Evolutionary conservation across 2,797 vertebrate species (phyloP).

Genomic region (Streptopelia turtur): DNA sequence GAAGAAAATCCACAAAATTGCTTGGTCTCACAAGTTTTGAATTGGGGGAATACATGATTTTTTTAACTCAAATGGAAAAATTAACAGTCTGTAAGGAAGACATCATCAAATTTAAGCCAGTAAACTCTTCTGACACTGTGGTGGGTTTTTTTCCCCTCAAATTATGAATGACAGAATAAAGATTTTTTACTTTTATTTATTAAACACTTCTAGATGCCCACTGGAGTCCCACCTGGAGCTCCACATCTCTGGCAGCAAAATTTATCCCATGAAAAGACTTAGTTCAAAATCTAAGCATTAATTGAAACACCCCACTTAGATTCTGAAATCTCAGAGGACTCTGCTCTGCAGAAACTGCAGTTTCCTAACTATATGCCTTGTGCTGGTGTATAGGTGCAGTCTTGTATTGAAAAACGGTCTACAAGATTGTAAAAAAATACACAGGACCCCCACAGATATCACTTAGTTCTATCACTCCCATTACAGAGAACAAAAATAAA

Average conservation of each 20-base stretch:
- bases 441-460: accelerated
- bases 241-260: background rate
- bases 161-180: background rate
- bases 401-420: background rate
- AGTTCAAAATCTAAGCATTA: background rate
- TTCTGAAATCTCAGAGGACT: background rate
- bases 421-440: background rate
- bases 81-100: background rate
- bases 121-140: background rate
- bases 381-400: background rate
- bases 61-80: background rate
- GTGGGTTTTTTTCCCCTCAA: background rate
- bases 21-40: constrained; percentile 24
- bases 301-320: background rate
- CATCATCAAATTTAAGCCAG: background rate
- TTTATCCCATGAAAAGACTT: background rate
- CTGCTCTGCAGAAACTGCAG: background rate
- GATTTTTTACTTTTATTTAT: background rate
- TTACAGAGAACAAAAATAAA: background rate
- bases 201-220: background rate
- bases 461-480: background rate
- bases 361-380: background rate
- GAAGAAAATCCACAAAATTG: constrained; percentile 49
- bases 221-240: background rate
- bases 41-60: background rate